Evolutionary conservation across 2,797 vertebrate species (phyloP), one percentile per base, ranked within the genome.

Genomic region (Cercopithecus neglectus): DNA sequence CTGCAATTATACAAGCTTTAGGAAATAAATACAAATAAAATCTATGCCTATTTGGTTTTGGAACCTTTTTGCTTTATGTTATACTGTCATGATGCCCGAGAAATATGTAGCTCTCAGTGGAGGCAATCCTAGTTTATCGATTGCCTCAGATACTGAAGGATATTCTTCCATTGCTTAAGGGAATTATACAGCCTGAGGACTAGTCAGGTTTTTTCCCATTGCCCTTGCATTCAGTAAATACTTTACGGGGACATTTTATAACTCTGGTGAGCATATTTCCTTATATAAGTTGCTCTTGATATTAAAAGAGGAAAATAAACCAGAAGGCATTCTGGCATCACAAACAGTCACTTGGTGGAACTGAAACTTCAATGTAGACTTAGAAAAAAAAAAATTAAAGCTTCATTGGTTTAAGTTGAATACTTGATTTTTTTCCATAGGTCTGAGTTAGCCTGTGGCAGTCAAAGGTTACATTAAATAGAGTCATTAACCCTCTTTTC

Each of bases 381-480:
- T 61, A 85, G 81, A 79, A 28, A 89, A 33, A 24, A 24, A 70
- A 48, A 79, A 85, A 11, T 64, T 48, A 89, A 94, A 92, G 28
- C 46, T 82, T 96, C 78, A 85, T 59, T 92, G 50, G 90, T 95
- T 91, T 97, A 92, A 87, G 48, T 76, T 93, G 17, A 3, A 64
- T 78, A 90, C n/a, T 84, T 95, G 28, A 79, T 44, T 83, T 85
- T 86, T 89, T 70, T 1, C 36, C 55, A 79, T 74, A 84, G 28
- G 44, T 80, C 28, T 93, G 86, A 93, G 50, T 95, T 76, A 96
- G 41, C 86, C 79, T 94, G 61, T 53, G 33, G 67, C 89, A 94
- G 86, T 95, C 78, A 94, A 96, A 94, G 36, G 0, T 95, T 95
- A 81, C 48, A 74, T 82, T 96, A 95, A 91, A 91, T 83, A 76